Percentiles rank a stretch among this genome's conserved stretches.
These are phyloP conservation scores for Acanthiza pusilla DNA, from an alignment of 2,797 vertebrate genomes.

Conservation along the genomic window DNA sequence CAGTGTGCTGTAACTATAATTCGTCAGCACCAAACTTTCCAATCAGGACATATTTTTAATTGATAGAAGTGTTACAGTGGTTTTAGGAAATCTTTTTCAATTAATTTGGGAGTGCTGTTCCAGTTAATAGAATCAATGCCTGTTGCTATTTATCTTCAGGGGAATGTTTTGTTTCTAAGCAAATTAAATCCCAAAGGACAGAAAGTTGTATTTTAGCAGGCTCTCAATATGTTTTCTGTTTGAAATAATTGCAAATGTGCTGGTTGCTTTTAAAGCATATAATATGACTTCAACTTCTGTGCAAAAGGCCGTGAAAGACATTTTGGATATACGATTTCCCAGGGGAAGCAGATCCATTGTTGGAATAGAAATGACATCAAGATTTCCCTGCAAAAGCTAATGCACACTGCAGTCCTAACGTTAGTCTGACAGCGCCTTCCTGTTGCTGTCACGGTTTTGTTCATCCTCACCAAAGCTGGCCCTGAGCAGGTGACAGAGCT, in stretches of 20 bases:
- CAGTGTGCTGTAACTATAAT: not conserved
- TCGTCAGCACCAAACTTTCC: slow-evolving; percentile 1
- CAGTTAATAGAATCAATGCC: not conserved
- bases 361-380: not conserved
- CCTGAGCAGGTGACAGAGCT: not conserved
- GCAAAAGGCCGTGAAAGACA: not conserved
- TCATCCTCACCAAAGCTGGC: not conserved
- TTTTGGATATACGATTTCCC: not conserved
- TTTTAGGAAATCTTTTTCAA: slow-evolving; percentile 24
- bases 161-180: slow-evolving; percentile 15
- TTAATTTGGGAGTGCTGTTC: not conserved
- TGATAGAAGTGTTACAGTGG: not conserved
- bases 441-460: not conserved
- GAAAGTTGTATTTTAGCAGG: not conserved
- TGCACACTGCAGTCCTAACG: not conserved
- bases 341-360: not conserved
- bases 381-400: not conserved
- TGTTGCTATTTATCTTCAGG: slow-evolving; percentile 29
- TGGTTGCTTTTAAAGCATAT: not conserved
- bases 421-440: not conserved
- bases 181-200: slow-evolving; percentile 33
- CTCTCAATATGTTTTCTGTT: not conserved
- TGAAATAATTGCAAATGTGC: not conserved
- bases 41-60: slow-evolving; percentile 4
- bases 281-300: not conserved